Percentiles rank a stretch among this genome's conserved stretches.
Conservation (phyloP, 1,140 invertebrate species). For the Eriosoma lanigerum region DNA sequence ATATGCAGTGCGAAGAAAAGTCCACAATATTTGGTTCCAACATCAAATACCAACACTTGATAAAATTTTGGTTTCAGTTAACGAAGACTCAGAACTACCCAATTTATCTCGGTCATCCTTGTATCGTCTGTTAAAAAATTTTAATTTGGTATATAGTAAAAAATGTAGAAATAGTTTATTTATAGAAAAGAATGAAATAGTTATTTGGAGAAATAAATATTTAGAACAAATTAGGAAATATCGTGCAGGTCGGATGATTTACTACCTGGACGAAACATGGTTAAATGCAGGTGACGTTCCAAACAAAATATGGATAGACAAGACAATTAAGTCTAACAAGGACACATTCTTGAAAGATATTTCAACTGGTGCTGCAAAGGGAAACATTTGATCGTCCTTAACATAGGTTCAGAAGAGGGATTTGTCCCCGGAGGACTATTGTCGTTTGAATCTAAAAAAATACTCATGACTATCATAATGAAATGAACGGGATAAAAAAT, state of each 20-base stretch:
- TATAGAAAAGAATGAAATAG: slow-evolving; percentile 26
- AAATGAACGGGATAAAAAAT: too few relatives aligned
- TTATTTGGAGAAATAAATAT: slow-evolving; percentile 9
- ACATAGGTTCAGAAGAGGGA: too few relatives aligned
- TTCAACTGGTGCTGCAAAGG: too few relatives aligned
- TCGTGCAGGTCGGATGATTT: slow-evolving; percentile 6
- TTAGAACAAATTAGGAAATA: slow-evolving; percentile 8
- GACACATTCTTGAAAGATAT: too few relatives aligned
- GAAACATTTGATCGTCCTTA: too few relatives aligned
- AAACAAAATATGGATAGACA: too few relatives aligned
- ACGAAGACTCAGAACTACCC: slow-evolving; percentile 15
- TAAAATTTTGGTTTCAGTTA: not conserved
- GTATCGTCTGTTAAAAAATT: slow-evolving; percentile 6
- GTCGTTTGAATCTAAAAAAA: too few relatives aligned
- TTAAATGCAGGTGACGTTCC: slow-evolving; percentile 4
- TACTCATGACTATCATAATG: too few relatives aligned
- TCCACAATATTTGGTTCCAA: not conserved
- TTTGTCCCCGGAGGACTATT: too few relatives aligned
- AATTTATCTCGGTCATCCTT: slow-evolving; percentile 11
- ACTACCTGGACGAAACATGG: slow-evolving; percentile 30
- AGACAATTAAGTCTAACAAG: too few relatives aligned
- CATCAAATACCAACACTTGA: slow-evolving; percentile 16
- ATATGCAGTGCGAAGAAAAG: slow-evolving; percentile 6
- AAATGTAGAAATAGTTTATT: slow-evolving; percentile 21
- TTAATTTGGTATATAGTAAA: slow-evolving; percentile 7